These are phyloP conservation scores for Lontra canadensis DNA, from an alignment of 2,113 vertebrate genomes.

Conservation along the genomic window DNA sequence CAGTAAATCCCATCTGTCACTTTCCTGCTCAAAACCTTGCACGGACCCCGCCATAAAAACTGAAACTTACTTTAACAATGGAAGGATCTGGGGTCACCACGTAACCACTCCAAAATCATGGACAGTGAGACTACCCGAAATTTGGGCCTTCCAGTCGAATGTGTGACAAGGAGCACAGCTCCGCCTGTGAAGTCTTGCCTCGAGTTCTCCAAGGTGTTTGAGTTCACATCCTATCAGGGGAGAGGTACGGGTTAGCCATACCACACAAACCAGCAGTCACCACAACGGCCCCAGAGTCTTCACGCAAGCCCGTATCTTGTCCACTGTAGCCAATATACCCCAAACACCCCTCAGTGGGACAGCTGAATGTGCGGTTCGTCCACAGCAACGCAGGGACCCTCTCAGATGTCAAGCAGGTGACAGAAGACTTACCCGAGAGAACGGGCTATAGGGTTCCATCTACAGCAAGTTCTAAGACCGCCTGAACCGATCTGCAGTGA, in stretches of 20 bases:
- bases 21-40: background rate
- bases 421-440: background rate
- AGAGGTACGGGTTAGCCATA: background rate
- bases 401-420: background rate
- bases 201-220: fast-evolving
- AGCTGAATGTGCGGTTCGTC: background rate
- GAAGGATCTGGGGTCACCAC: background rate
- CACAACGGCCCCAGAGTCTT: background rate
- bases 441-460: background rate
- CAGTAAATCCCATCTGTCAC: background rate
- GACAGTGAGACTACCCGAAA: background rate
- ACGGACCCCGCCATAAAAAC: background rate
- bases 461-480: background rate
- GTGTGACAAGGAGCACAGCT: background rate
- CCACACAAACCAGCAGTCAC: background rate
- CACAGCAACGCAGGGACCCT: fast-evolving
- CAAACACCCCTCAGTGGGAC: background rate
- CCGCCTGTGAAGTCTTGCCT: background rate
- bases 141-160: background rate
- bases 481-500: background rate
- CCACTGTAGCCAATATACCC: background rate
- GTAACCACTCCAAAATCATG: background rate
- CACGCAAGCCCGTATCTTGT: background rate
- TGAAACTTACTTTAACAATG: background rate
- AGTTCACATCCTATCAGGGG: background rate